A percentile compares a stretch with the other conserved stretches of the same genome.
phyloP scores from a whole-genome alignment of 2,113 vertebrate species.

The Lagopus muta region DNA sequence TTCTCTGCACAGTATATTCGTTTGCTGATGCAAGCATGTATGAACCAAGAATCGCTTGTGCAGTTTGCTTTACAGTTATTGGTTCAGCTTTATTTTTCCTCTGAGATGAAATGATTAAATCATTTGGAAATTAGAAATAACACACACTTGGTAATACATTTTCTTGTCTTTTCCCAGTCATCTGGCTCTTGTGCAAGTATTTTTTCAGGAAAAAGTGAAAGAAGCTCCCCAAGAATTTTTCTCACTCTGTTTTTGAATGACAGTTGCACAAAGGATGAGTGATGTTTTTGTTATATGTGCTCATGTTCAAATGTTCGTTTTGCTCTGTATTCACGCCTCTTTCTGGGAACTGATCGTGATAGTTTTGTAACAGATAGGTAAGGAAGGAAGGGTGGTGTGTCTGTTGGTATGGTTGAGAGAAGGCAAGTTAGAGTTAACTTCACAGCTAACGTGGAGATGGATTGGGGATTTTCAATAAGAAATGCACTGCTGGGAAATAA shows the following conservation, averaged over 20 bases:
- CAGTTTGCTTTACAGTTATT: neutral
- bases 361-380: neutral
- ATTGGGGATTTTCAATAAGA: neutral
- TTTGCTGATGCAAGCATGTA: neutral
- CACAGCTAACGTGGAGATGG: neutral
- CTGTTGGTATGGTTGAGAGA: neutral
- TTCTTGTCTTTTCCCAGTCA: neutral
- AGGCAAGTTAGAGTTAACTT: neutral
- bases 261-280: neutral
- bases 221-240: neutral
- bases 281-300: neutral
- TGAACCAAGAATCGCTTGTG: neutral
- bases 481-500: neutral
- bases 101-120: neutral
- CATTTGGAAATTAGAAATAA: neutral
- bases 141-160: neutral
- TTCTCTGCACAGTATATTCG: neutral
- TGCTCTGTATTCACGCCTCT: neutral
- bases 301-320: fast-evolving
- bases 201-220: neutral
- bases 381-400: neutral
- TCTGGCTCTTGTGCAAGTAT: fast-evolving
- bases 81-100: neutral
- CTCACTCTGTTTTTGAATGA: neutral
- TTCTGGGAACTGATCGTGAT: neutral